Percentiles rank a stretch among this genome's conserved stretches.
phyloP scores from a whole-genome alignment of 2,113 vertebrate species.

The Hippolais icterina region DNA sequence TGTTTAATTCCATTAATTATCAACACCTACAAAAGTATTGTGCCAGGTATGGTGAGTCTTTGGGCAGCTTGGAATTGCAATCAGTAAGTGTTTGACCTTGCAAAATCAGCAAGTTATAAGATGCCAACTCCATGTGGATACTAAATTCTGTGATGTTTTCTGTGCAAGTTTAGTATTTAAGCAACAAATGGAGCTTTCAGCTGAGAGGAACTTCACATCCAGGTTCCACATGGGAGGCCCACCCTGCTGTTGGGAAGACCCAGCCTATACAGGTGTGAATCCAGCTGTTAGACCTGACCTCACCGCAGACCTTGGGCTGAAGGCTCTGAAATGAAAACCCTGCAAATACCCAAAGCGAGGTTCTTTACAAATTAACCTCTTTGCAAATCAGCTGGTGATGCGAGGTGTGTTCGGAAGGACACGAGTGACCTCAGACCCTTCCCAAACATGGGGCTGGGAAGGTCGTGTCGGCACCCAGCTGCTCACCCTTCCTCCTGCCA shows the following conservation, averaged over 20 bases:
- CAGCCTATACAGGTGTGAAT: background rate
- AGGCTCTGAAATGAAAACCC: background rate
- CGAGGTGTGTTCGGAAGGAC: background rate
- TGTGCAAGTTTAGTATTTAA: background rate
- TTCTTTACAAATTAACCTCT: background rate
- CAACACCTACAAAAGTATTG: background rate
- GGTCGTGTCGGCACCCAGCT: background rate
- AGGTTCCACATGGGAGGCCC: background rate
- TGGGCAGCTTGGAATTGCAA: background rate
- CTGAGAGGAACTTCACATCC: background rate
- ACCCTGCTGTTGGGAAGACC: background rate
- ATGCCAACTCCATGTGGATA: fast-evolving
- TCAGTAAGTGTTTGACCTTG: background rate
- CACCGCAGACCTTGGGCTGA: background rate
- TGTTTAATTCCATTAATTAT: background rate
- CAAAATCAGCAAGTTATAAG: background rate
- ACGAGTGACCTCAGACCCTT: background rate
- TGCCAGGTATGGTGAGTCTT: background rate
- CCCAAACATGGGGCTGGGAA: fast-evolving
- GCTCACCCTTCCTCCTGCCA: background rate
- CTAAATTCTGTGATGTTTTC: background rate
- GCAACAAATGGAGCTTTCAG: background rate
- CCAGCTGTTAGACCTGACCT: background rate
- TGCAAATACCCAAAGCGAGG: background rate
- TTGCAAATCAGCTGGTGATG: background rate